phyloP scores from a whole-genome alignment of 2,888 invertebrate species.

The Volucella zonaria region DNA sequence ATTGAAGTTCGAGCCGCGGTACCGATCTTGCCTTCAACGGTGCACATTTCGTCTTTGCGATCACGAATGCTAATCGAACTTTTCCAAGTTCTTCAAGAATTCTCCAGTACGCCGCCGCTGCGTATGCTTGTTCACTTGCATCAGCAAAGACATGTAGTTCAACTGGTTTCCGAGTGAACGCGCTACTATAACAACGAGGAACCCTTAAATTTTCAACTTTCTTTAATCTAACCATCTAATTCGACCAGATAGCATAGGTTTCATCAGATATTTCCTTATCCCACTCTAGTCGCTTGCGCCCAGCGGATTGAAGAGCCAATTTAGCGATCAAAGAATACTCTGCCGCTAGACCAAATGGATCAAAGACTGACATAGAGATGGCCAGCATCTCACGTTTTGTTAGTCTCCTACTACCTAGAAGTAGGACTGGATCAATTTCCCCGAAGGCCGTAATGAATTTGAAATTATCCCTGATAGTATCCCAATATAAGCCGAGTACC shows the following conservation, averaged over 20 bases:
- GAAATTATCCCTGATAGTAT: slow-evolving; percentile 22
- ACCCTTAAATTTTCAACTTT: slow-evolving; percentile 44
- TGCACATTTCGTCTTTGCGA: slow-evolving; percentile 36
- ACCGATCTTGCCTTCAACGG: slow-evolving; percentile 40
- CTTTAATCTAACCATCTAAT: slow-evolving; percentile 32
- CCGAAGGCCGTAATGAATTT: slow-evolving; percentile 45
- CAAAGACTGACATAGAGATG: slow-evolving; percentile 57
- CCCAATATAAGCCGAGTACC: slow-evolving; percentile 58
- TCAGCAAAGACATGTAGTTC: slow-evolving; percentile 65
- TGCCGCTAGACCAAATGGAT: slow-evolving; percentile 54
- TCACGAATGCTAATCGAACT: slow-evolving; percentile 30
- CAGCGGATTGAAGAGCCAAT: slow-evolving; percentile 53
- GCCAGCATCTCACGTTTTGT: slow-evolving; percentile 59
- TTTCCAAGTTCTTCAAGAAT: slow-evolving; percentile 30
- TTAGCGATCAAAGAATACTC: slow-evolving; percentile 55
- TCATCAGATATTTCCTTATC: slow-evolving; percentile 56
- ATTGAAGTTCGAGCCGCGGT: slow-evolving; percentile 35
- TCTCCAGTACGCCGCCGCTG: slow-evolving; percentile 62
- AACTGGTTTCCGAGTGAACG: slow-evolving; percentile 16
- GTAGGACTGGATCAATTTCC: slow-evolving; percentile 35
- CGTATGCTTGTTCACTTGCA: slow-evolving; percentile 67
- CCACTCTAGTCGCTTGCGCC: slow-evolving; percentile 51
- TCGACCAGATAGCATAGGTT: slow-evolving; percentile 39
- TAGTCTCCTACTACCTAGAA: slow-evolving; percentile 37
- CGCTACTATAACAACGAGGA: slow-evolving; percentile 48